Percentiles rank a stretch among this genome's conserved stretches.
Evolutionary conservation across 2,888 invertebrate species (phyloP).

Genomic region (Acrobasis suavella): DNA sequence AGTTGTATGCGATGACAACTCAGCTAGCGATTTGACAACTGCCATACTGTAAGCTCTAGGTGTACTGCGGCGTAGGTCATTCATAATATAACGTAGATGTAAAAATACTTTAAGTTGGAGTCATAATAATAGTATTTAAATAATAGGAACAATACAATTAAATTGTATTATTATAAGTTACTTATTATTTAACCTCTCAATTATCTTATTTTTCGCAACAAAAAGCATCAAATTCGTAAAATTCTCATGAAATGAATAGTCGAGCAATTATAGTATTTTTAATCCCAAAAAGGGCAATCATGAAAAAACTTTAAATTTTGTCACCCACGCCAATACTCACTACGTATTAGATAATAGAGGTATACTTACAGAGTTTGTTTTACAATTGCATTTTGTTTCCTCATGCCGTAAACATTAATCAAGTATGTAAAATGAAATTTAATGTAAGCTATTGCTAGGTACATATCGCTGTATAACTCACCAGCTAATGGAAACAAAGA

Average conservation of each 20-base stretch:
- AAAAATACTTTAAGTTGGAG: slow-evolving; percentile 72
- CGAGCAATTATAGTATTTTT: neutral
- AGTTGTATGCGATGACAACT: slow-evolving; percentile 58
- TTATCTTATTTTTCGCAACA: neutral
- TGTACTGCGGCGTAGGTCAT: slow-evolving; percentile 60
- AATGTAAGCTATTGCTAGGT: slow-evolving; percentile 1
- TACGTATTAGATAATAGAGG: neutral
- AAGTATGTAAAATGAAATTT: slow-evolving; percentile 1
- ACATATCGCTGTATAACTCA: slow-evolving; percentile 21
- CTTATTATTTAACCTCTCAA: slow-evolving; percentile 24
- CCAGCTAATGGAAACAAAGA: slow-evolving; percentile 21
- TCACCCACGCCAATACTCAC: slow-evolving; percentile 19
- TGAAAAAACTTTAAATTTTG: slow-evolving; percentile 6
- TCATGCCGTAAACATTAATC: neutral
- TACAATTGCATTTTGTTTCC: neutral
- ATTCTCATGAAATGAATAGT: slow-evolving; percentile 10
- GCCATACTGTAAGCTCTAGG: slow-evolving; percentile 79
- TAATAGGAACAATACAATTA: slow-evolving; percentile 72
- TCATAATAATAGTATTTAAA: slow-evolving; percentile 80
- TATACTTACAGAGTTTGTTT: slow-evolving; percentile 1
- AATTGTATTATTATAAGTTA: slow-evolving; percentile 36
- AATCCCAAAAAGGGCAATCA: neutral
- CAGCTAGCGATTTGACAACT: slow-evolving; percentile 81
- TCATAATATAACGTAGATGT: slow-evolving; percentile 43
- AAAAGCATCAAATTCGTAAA: slow-evolving; percentile 5